Conservation (phyloP, 2,113 vertebrate species). For the Campylomormyrus tamandua region DNA sequence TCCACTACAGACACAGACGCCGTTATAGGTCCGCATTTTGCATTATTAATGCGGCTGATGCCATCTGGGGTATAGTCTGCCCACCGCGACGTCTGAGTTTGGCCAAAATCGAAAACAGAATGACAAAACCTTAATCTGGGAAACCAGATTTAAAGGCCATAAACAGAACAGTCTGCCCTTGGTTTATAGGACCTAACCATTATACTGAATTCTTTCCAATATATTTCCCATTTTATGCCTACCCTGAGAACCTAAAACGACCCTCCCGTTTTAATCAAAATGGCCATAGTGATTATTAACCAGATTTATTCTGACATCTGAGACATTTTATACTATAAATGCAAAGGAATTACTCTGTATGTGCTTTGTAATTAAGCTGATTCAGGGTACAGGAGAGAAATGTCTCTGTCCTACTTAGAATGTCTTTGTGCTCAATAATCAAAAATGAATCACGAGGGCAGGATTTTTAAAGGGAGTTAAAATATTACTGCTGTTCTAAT, state of each 20-base stretch:
- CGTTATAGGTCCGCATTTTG: background rate
- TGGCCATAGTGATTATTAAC: background rate
- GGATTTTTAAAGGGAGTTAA: background rate
- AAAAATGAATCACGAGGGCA: background rate
- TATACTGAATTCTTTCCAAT: background rate
- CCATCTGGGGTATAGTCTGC: conserved; percentile 28
- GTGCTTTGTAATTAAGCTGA: background rate
- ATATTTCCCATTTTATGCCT: background rate
- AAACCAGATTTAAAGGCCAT: background rate
- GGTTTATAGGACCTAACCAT: background rate
- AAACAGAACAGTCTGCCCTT: background rate
- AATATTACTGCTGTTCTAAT: background rate
- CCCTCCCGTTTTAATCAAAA: background rate
- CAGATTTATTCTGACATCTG: background rate
- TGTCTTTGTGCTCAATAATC: background rate
- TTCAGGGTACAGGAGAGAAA: background rate
- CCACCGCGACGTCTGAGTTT: background rate
- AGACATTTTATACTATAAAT: background rate
- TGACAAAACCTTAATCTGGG: background rate
- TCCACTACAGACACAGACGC: background rate
- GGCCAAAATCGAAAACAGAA: background rate
- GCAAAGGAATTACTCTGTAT: background rate
- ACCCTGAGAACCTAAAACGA: background rate
- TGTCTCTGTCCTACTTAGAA: background rate
- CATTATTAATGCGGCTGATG: conserved; percentile 49